These are phyloP conservation scores for Pseudococcus longispinus DNA, from an alignment of 2,888 invertebrate species.

Conservation along the genomic window DNA sequence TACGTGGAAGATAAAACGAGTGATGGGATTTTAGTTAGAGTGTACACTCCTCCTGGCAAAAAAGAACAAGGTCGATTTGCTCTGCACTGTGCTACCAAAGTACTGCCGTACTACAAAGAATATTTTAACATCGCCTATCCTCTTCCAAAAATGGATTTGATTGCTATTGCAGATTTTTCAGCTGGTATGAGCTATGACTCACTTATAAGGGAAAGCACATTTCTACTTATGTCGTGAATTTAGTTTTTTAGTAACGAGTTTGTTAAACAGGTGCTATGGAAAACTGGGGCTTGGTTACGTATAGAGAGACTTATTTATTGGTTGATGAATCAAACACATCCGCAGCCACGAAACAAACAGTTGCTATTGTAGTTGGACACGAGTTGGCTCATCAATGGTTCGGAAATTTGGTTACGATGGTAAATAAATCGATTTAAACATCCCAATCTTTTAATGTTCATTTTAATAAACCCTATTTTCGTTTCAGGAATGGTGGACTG, in stretches of 20 bases:
- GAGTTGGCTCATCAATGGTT: slow-evolving; percentile 99
- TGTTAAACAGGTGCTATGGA: slow-evolving; percentile 82
- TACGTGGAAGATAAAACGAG: slow-evolving; percentile 83
- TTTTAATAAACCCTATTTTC: background rate
- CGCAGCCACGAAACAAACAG: slow-evolving; percentile 80
- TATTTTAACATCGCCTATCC: slow-evolving; percentile 96
- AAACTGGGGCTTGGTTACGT: slow-evolving; percentile 96
- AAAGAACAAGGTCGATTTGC: slow-evolving; percentile 92
- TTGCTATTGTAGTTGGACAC: slow-evolving; percentile 88
- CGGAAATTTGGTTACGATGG: slow-evolving; percentile 95
- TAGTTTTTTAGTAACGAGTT: slow-evolving; percentile 19
- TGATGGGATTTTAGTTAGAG: slow-evolving; percentile 82
- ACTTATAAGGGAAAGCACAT: background rate
- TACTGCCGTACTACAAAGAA: slow-evolving; percentile 90
- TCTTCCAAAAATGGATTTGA: slow-evolving; percentile 93
- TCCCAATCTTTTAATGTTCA: background rate
- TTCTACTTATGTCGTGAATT: background rate
- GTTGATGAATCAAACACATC: slow-evolving; percentile 92
- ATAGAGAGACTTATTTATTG: slow-evolving; percentile 87
- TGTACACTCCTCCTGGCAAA: slow-evolving; percentile 88
- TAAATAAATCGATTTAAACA: background rate
- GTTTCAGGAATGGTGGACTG: slow-evolving; percentile 89
- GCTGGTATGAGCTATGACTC: slow-evolving; percentile 67
- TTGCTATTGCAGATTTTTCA: slow-evolving; percentile 94
- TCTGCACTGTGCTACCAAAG: slow-evolving; percentile 88